These are phyloP conservation scores for Heliothis subflexa DNA, from an alignment of 1,140 invertebrate genomes.

Conservation along the genomic window DNA sequence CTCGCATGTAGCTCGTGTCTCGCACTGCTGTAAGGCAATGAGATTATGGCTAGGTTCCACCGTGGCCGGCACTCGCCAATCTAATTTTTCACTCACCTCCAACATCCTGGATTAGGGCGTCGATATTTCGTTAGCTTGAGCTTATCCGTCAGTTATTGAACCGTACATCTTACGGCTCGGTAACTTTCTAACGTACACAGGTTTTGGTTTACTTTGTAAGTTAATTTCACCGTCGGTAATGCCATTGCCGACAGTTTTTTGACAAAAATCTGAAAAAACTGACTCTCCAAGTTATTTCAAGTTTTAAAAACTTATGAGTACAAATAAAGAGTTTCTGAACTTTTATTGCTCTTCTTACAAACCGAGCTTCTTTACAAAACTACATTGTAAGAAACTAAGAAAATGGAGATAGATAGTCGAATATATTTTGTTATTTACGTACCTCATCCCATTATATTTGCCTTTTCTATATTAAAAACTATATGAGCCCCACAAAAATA, in stretches of 20 bases:
- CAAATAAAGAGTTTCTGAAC: conserved; percentile 15
- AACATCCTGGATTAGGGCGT: conserved; percentile 50
- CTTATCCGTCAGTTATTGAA: conserved; percentile 37
- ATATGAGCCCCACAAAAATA: conserved; percentile 36
- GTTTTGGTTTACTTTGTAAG: conserved; percentile 12
- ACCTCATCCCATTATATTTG: not conserved
- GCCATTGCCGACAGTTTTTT: too few relatives aligned
- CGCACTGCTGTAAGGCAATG: conserved; percentile 29
- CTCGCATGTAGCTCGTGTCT: conserved; percentile 7
- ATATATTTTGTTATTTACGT: conserved; percentile 28
- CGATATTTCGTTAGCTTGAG: conserved; percentile 53
- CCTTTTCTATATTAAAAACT: conserved; percentile 28
- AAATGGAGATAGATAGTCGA: conserved; percentile 23
- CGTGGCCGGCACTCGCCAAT: conserved; percentile 52
- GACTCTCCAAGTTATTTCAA: conserved; percentile 6
- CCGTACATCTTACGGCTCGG: conserved; percentile 17
- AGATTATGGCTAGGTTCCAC: conserved; percentile 55
- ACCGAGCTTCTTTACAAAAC: not conserved
- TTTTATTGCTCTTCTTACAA: conserved; percentile 12
- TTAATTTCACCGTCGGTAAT: not conserved
- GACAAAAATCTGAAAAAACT: not conserved
- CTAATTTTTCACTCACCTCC: conserved; percentile 60
- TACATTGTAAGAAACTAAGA: conserved; percentile 2
- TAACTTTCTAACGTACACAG: not conserved
- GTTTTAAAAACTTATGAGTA: conserved; percentile 31